Percentiles rank a stretch among this genome's conserved stretches.
These are phyloP conservation scores for Sinelater perroti DNA, from an alignment of 2,888 invertebrate species.

Conservation along the genomic window DNA sequence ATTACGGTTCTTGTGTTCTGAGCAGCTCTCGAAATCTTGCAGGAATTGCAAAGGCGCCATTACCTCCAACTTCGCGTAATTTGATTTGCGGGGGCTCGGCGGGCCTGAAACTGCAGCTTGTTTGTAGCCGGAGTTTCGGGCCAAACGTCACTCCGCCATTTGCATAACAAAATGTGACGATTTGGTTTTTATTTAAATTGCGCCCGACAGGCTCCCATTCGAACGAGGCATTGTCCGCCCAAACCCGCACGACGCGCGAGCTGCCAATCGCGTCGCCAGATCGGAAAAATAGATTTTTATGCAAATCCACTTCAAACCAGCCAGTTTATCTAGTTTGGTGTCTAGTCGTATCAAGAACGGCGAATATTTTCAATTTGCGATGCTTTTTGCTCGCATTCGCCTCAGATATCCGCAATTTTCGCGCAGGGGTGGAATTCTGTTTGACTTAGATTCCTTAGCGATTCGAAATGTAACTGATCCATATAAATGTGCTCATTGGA, in stretches of 20 bases:
- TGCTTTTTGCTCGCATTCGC: background rate
- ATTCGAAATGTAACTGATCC: no score
- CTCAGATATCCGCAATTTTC: background rate
- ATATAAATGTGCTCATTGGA: no score
- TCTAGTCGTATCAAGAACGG: constrained; percentile 3
- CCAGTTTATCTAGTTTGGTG: constrained; percentile 12
- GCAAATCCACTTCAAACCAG: constrained; percentile 21
- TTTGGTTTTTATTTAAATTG: constrained; percentile 35
- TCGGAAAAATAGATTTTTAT: constrained; percentile 30
- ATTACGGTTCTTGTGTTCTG: background rate
- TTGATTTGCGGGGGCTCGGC: constrained; percentile 22
- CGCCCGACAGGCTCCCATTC: constrained; percentile 16
- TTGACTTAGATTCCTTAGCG: no score
- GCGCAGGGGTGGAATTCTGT: no score
- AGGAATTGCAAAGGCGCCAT: background rate
- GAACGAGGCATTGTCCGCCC: constrained; percentile 14
- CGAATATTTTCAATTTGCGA: constrained; percentile 10
- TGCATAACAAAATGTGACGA: constrained; percentile 33
- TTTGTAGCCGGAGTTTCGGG: constrained; percentile 20
- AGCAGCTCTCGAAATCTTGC: background rate
- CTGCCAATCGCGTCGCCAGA: constrained; percentile 17
- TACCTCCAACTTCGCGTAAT: constrained; percentile 15
- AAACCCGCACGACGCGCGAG: constrained; percentile 6
- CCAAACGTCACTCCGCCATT: constrained; percentile 21
- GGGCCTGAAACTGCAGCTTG: constrained; percentile 14